Evolutionary conservation across 2,888 invertebrate genomes (phyloP), one percentile per base, ranked within the genome.

Genomic region (Caenorhabditis macrosperma): DNA sequence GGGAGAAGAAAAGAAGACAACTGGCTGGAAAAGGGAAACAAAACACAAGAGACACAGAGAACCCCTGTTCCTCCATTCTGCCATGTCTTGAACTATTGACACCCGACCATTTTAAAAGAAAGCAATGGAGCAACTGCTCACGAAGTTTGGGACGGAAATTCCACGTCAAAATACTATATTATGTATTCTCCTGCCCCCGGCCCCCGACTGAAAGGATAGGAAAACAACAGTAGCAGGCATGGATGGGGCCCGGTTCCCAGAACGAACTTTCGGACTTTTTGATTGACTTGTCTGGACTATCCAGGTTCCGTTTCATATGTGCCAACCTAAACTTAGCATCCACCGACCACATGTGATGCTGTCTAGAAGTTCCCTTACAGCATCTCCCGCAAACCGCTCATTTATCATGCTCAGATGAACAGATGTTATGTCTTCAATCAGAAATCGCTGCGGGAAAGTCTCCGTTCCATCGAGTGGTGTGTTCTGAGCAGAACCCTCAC

Each of bases 261-360:
- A 52, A 52, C 9, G 52, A 52, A 52, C 52, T 52, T 52, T 52
- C n/a, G 9, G 15, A 52, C 22, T 48, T 48, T 48, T 48, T 26
- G 52, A 28, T 15, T 26, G 52, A 28, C 4, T 26, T 26, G 28
- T 52, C 54, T 10, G 7, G n/a, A n/a, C n/a, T n/a, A n/a, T n/a
- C 38, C 38, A 38, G 15, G 7, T 38, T 38, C 15, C 15, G 3
- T 38, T 9, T 38, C 15, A 5, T 12, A 9, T 9, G 9, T 33
- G 33, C 33, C 5, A n/a, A n/a, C n/a, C n/a, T n/a, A n/a, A n/a
- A n/a, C n/a, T n/a, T n/a, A n/a, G n/a, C n/a, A n/a, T n/a, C n/a
- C n/a, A n/a, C n/a, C n/a, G n/a, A n/a, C n/a, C n/a, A n/a, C n/a
- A n/a, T n/a, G n/a, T n/a, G n/a, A n/a, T n/a, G n/a, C n/a, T n/a